A percentile compares a stretch with the other conserved stretches of the same genome.
These are phyloP conservation scores for Atherinomorus stipes DNA, from an alignment of 2,113 vertebrate species.

Conservation along the genomic window DNA sequence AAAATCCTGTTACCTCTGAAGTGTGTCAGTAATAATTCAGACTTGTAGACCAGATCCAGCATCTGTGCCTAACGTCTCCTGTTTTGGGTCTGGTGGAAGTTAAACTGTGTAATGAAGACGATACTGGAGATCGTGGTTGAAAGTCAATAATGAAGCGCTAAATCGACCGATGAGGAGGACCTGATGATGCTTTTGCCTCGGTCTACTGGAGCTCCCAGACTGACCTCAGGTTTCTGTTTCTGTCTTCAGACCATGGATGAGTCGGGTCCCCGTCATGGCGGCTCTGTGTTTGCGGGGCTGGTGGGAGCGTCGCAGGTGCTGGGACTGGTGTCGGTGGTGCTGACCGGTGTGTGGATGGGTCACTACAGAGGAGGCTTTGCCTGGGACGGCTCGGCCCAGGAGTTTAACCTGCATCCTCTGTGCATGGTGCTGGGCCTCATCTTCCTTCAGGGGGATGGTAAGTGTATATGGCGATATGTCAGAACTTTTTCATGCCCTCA, in stretches of 20 bases:
- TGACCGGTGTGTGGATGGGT: constrained; percentile 91
- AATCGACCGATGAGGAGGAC: background rate
- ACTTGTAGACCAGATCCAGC: no score
- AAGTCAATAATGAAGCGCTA: background rate
- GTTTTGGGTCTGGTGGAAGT: no score
- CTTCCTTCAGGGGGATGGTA: constrained; percentile 94
- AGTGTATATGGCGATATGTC: no score
- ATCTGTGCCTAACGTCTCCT: no score
- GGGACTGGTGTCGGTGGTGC: constrained; percentile 86
- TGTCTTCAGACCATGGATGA: constrained; percentile 83
- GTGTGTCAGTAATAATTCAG: no score
- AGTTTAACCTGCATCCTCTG: constrained; percentile 93
- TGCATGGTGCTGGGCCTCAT: constrained; percentile 95
- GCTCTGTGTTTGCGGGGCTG: constrained; percentile 76
- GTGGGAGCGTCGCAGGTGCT: constrained; percentile 89
- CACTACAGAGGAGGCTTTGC: constrained; percentile 88
- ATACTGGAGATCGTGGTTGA: no score
- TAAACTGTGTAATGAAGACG: no score
- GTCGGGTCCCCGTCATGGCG: constrained; percentile 11
- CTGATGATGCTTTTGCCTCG: background rate
- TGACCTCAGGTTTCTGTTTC: background rate
- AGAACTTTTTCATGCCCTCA: no score
- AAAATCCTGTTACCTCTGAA: no score
- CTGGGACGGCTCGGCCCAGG: constrained; percentile 85
- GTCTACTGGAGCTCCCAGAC: constrained; percentile 2